These are phyloP conservation scores for Lasioglossum zephyrum DNA, from an alignment of 2,888 invertebrate species.

Conservation along the genomic window DNA sequence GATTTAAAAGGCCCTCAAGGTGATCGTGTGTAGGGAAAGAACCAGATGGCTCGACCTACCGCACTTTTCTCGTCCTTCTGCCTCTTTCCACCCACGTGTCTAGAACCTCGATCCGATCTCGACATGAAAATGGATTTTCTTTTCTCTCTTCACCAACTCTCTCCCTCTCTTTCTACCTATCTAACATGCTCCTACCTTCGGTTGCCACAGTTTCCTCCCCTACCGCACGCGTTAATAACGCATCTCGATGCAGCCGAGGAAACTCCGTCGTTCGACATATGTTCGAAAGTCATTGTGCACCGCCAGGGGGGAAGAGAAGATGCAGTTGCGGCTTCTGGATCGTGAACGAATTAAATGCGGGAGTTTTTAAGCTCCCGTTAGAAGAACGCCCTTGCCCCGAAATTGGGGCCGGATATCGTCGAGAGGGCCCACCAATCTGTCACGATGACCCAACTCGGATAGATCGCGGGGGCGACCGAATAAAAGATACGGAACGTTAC, in stretches of 20 bases:
- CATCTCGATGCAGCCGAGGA: conserved; percentile 76
- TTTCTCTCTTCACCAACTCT: conserved; percentile 26
- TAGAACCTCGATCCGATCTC: conserved; percentile 45
- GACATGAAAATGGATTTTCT: conserved; percentile 66
- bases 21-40: conserved; percentile 55
- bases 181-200: conserved; percentile 14
- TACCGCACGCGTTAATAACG: conserved; percentile 76
- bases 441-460: conserved; percentile 60
- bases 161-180: conserved; percentile 27
- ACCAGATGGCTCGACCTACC: conserved; percentile 78
- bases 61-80: conserved; percentile 55
- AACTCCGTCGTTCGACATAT: conserved; percentile 79
- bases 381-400: conserved; percentile 47
- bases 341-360: conserved; percentile 55
- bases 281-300: conserved; percentile 77
- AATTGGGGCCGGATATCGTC: conserved; percentile 77
- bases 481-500: conserved; percentile 35
- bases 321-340: conserved; percentile 51
- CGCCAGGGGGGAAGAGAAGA: conserved; percentile 35
- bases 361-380: conserved; percentile 74
- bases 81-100: conserved; percentile 69
- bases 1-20: conserved; percentile 78
- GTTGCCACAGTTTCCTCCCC: conserved; percentile 28
- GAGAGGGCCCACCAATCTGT: conserved; percentile 75
- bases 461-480: conserved; percentile 38